These are phyloP conservation scores for Galeruca laticollis DNA, from an alignment of 2,888 invertebrate species.

Conservation along the genomic window DNA sequence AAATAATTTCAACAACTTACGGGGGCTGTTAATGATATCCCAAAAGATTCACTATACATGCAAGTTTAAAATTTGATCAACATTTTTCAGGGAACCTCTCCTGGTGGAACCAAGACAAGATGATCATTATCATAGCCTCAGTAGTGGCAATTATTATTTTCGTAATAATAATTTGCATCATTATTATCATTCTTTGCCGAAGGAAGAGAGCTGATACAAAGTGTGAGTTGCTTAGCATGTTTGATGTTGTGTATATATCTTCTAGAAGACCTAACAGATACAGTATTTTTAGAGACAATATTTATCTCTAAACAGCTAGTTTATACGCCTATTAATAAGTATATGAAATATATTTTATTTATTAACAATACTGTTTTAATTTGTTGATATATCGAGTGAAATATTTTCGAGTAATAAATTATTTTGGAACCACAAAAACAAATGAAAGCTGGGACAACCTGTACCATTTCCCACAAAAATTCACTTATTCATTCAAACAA, in stretches of 20 bases:
- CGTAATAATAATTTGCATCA: slow-evolving; percentile 86
- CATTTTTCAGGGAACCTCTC: slow-evolving; percentile 76
- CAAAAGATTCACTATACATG: no score
- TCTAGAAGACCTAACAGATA: slow-evolving; percentile 37
- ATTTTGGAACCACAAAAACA: no score
- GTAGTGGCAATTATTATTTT: slow-evolving; percentile 79
- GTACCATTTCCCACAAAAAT: not conserved
- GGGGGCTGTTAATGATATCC: no score
- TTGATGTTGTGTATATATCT: slow-evolving; percentile 35
- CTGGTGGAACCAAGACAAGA: slow-evolving; percentile 86
- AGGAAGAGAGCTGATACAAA: slow-evolving; percentile 84
- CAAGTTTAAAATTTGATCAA: slow-evolving; percentile 38
- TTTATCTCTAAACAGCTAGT: not conserved
- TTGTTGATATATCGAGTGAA: not conserved
- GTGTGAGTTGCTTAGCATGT: slow-evolving; percentile 74
- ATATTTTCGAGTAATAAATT: not conserved
- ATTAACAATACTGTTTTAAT: not conserved
- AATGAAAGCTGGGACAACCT: not conserved
- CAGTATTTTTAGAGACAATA: slow-evolving; percentile 29
- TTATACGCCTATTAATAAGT: slow-evolving; percentile 2
- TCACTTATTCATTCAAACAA: no score
- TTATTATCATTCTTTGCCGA: slow-evolving; percentile 87
- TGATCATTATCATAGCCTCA: slow-evolving; percentile 79
- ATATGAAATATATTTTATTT: not conserved
- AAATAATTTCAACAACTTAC: no score